These are phyloP conservation scores for Cremastinae sp. DNA, from an alignment of 2,888 invertebrate genomes.

Conservation along the genomic window DNA sequence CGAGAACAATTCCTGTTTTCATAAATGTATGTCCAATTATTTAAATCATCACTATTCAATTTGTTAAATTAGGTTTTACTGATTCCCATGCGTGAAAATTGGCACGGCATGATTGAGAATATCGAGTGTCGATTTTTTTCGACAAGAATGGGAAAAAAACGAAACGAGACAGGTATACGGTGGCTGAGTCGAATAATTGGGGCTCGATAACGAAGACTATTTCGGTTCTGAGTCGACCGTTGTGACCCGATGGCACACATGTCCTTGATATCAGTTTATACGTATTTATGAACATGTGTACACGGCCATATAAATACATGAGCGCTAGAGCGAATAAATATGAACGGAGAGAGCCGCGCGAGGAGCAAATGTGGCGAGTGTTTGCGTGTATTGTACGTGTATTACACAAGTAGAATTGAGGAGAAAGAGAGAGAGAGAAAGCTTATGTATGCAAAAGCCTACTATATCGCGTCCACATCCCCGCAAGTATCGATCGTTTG, in stretches of 20 bases:
- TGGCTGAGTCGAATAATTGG: slow-evolving; percentile 38
- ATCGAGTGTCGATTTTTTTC: too few species aligned
- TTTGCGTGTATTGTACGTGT: slow-evolving; percentile 28
- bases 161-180: background rate
- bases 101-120: too few species aligned
- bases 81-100: too few species aligned
- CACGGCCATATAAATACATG: slow-evolving; percentile 6
- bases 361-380: slow-evolving; percentile 6
- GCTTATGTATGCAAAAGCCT: slow-evolving; percentile 17
- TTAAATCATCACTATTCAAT: too few species aligned
- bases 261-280: slow-evolving; percentile 64
- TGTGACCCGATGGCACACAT: slow-evolving; percentile 68
- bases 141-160: too few species aligned
- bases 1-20: too few species aligned
- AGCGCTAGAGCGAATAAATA: background rate
- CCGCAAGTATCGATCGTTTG: slow-evolving; percentile 70
- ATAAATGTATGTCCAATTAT: too few species aligned
- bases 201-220: slow-evolving; percentile 53
- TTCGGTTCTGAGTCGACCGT: slow-evolving; percentile 56
- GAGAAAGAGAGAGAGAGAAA: slow-evolving; percentile 26
- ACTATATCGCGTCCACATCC: slow-evolving; percentile 45
- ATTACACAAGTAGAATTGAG: slow-evolving; percentile 10
- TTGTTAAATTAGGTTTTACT: too few species aligned
- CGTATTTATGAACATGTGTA: slow-evolving; percentile 35
- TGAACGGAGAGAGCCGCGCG: background rate